Base-by-base conservation (phyloP, 35 echinoderm and acorn worm genomes). In the Diadema setosum region DNA sequence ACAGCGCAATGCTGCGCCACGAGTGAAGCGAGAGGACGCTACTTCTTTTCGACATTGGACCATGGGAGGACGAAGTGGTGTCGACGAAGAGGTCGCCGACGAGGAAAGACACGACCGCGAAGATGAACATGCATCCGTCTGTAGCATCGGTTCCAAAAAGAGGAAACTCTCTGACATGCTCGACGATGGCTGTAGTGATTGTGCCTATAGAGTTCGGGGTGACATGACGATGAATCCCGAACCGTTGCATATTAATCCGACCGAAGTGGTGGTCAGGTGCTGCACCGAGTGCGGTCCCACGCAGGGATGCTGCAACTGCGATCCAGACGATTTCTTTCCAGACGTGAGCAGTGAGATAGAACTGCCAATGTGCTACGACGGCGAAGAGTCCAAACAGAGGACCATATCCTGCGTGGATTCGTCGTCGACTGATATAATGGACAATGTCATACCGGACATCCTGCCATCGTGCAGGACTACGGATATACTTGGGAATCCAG, bases 321-420 rank as follows among this genome's bases (percentile, higher is more conserved):
- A 78, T 78, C 73, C 35, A 5, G 73, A 78, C 44, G 73, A 78
- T 78, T 78, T 78, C 73, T 78, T 78, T 44, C 73, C 73, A 16
- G 73, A 78, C 37, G 73, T 78, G 17, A 78, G 73, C 40, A 20
- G 73, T 78, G 73, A 78, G 73, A 78, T 78, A 25, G 73, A 78
- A 78, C 37, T 78, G 37, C 73, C 73, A 2, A 44, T 78, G 40
- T 78, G 73, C 36, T 78, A 78, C n/a, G 73, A 78, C 16, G 40
- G 40, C 24, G 73, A 44, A 15, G 73, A 78, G 8, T 78, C 44
- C 73, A 78, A 78, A 25, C 18, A 33, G 73, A 78, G 73, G 37
- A 41, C 73, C 21, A 78, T 78, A 41, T 41, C 73, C 17, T n/a
- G n/a, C n/a, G 48, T n/a, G 9, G 48, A 52, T 52, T 39, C 40